A percentile compares a stretch with the other conserved stretches of the same genome.
These are phyloP conservation scores for Corticium candelabrum DNA, from an alignment of 37 sponge, comb jelly and placozoan genomes.

Conservation along the genomic window DNA sequence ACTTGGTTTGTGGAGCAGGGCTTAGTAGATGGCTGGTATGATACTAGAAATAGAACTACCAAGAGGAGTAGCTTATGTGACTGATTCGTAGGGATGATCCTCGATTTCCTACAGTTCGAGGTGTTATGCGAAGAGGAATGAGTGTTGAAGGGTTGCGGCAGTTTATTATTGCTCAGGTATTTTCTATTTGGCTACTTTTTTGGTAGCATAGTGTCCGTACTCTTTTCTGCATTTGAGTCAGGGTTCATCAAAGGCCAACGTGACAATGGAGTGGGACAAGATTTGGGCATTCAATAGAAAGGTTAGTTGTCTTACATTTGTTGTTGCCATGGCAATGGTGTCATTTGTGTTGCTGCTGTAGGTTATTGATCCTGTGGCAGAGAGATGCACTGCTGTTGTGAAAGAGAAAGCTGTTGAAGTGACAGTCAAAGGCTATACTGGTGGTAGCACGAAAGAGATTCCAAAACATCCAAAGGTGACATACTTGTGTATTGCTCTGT, in stretches of 20 bases:
- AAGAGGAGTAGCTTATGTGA: not conserved
- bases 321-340: not conserved
- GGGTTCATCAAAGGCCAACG: constrained; percentile 84
- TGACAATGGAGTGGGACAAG: constrained; percentile 99
- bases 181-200: not conserved
- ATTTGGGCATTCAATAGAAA: constrained; percentile 97
- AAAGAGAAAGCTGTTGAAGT: constrained; percentile 44
- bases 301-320: constrained; percentile 20
- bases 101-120: constrained; percentile 96
- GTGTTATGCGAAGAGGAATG: constrained; percentile 92
- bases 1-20: constrained; percentile 97
- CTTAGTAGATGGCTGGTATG: constrained; percentile 87
- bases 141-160: constrained; percentile 92
- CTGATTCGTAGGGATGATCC: constrained; percentile 82
- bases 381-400: constrained; percentile 68
- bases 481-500: not conserved
- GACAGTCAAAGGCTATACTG: constrained; percentile 28
- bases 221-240: constrained; percentile 30
- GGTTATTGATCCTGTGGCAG: constrained; percentile 94
- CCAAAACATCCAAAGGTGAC: constrained; percentile 79
- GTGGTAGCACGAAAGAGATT: constrained; percentile 14
- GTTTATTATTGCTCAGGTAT: constrained; percentile 72
- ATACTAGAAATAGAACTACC: not conserved
- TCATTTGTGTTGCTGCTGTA: not conserved
- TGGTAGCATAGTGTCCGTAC: not conserved